Evolutionary conservation across 2,888 invertebrate genomes (phyloP).

Genomic region (Agrotis clavis): DNA sequence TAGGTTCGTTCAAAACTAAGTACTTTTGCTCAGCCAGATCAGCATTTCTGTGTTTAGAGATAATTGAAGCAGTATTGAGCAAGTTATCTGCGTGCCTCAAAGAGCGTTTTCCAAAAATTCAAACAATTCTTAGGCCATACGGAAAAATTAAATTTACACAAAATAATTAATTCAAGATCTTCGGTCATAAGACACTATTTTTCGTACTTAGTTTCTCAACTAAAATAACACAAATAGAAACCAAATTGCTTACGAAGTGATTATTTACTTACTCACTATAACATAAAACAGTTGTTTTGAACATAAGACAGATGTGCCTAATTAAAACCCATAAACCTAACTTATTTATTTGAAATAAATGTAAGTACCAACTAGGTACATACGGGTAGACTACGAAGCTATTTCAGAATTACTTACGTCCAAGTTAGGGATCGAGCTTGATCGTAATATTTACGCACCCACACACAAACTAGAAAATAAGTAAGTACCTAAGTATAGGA

Average conservation of each 20-base stretch:
- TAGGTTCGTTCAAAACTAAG: too few species aligned
- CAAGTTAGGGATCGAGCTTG: background rate
- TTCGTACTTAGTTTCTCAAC: too few species aligned
- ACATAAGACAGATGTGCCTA: constrained; percentile 15
- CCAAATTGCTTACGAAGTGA: background rate
- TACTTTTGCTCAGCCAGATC: too few species aligned
- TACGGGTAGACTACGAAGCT: constrained; percentile 10
- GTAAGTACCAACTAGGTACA: background rate
- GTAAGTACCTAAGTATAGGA: background rate
- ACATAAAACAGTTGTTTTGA: background rate
- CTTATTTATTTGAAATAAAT: constrained; percentile 5
- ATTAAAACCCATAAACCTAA: constrained; percentile 22
- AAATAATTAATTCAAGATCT: too few species aligned
- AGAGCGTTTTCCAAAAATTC: too few species aligned
- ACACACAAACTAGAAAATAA: background rate
- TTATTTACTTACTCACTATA: background rate
- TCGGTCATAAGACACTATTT: too few species aligned
- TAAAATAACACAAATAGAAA: background rate
- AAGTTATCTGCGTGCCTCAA: too few species aligned
- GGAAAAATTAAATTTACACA: too few species aligned
- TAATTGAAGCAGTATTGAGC: too few species aligned
- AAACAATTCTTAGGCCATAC: too few species aligned
- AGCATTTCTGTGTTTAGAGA: too few species aligned
- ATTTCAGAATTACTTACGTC: constrained; percentile 14
- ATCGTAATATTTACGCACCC: background rate